These are phyloP conservation scores for Pangasius mekongensis DNA, from an alignment of 2,797 vertebrate species.

Conservation along the genomic window DNA sequence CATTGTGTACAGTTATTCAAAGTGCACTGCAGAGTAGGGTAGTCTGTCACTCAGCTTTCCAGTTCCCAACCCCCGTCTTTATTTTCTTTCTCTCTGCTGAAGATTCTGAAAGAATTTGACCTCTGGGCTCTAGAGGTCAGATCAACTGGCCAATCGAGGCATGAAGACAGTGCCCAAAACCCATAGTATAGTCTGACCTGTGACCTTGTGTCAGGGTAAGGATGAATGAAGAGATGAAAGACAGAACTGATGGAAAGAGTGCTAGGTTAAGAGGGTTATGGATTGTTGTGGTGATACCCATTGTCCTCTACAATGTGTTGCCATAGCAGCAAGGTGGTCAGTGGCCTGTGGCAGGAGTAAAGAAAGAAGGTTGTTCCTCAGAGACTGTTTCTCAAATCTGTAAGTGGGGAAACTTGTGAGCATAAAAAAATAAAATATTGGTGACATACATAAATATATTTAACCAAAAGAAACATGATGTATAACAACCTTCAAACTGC, in stretches of 20 bases:
- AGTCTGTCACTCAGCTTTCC: constrained; percentile 77
- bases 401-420: not conserved
- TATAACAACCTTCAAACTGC: not conserved
- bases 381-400: not conserved
- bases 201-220: constrained; percentile 78
- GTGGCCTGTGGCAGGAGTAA: constrained; percentile 68
- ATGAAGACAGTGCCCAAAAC: constrained; percentile 79
- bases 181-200: constrained; percentile 78
- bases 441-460: not conserved
- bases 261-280: constrained; percentile 84
- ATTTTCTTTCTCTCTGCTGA: constrained; percentile 63
- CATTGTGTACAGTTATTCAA: constrained; percentile 73
- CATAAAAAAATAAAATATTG: not conserved
- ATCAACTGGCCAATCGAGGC: constrained; percentile 81
- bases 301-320: constrained; percentile 80
- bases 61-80: constrained; percentile 70
- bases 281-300: constrained; percentile 81
- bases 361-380: constrained; percentile 18
- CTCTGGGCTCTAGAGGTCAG: constrained; percentile 76
- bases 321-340: constrained; percentile 82
- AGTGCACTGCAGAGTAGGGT: constrained; percentile 74
- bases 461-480: not conserved
- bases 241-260: constrained; percentile 75
- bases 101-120: constrained; percentile 85
- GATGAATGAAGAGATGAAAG: constrained; percentile 82